Base-by-base conservation (phyloP, 1,140 invertebrate genomes). In the Diploscapter pachys region DNA sequence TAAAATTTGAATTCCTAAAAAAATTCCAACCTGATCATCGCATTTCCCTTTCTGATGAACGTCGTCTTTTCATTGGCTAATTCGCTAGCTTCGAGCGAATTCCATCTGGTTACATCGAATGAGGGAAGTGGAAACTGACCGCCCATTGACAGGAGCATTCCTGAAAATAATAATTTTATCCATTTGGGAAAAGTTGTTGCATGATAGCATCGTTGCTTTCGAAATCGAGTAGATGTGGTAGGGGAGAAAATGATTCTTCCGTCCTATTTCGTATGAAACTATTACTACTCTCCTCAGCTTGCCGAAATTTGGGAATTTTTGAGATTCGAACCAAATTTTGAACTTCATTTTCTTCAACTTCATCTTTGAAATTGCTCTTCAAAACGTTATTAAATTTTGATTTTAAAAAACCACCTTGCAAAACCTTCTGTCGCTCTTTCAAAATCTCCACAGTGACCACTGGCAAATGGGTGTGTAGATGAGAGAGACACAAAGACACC, bases 71-170 rank as follows among this genome's bases (percentile, higher is more conserved):
- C 73, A 49, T 70, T 9, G 11, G 13, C 13, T 71, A 63, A 11
- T 55, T 61, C 64, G 2, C 59, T 59, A 13, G 52, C 63, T 54
- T 77, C 76, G 9, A 54, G 8, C 31, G 81, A 85, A 74, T 82
- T 83, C 82, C 82, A 83, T 65, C 82, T 76, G 6, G 68, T 53
- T 57, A 83, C 77, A 3, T 78, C 69, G 63, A 83, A 83, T 51
- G 80, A 80, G n/a, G 82, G 82, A 2, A 83, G 65, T 3, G 82
- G 82, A 63, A 56, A 85, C 71, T 83, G 82, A 6, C 75, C 67
- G 2, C 72, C 62, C 48, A 71, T 61, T 4, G 61, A 64, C n/a
- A 82, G 71, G 2, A 84, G 59, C 6, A 80, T 73, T 53, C 83
- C 81, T 63, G 13, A 71, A 52, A 48, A 77, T 78, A n/a, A 77